These are phyloP conservation scores for Hypotaenidia philippensis DNA, from an alignment of 2,797 vertebrate genomes.

Conservation along the genomic window DNA sequence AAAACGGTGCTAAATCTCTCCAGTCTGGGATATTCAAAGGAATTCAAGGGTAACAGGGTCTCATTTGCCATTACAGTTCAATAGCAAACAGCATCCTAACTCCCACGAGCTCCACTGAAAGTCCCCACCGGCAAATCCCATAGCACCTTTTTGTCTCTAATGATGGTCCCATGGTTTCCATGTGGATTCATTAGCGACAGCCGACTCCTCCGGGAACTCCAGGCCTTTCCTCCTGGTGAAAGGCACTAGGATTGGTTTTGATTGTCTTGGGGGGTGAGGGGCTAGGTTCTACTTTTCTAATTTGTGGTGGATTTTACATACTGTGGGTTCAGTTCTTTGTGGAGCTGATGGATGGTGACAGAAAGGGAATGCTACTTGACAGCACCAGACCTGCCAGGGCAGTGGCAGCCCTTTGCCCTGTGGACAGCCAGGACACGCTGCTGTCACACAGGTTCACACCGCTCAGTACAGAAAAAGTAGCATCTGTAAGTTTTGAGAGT, in stretches of 20 bases:
- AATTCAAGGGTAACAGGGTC: slow-evolving; percentile 16
- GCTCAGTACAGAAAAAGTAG: background rate
- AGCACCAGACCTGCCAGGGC: fast-evolving
- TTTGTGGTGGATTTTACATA: background rate
- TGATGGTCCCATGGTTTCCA: background rate
- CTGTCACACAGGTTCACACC: fast-evolving
- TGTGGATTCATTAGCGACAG: background rate
- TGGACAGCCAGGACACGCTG: background rate
- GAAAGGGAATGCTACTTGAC: background rate
- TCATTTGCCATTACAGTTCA: background rate
- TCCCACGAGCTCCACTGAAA: background rate
- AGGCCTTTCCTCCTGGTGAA: background rate
- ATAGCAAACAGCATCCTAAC: background rate
- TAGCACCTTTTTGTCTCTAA: background rate
- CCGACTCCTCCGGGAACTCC: background rate
- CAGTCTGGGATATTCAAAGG: background rate
- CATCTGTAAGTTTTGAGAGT: background rate
- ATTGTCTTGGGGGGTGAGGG: background rate
- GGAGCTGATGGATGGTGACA: background rate
- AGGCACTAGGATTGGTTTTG: background rate
- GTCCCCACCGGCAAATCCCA: background rate
- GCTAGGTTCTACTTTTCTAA: background rate
- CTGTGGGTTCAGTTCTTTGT: background rate
- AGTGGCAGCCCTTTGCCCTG: background rate
- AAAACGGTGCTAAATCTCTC: background rate